A percentile compares a stretch with the other conserved stretches of the same genome.
Evolutionary conservation across 2,888 invertebrate species (phyloP).

Genomic region (Acronicta aceris): DNA sequence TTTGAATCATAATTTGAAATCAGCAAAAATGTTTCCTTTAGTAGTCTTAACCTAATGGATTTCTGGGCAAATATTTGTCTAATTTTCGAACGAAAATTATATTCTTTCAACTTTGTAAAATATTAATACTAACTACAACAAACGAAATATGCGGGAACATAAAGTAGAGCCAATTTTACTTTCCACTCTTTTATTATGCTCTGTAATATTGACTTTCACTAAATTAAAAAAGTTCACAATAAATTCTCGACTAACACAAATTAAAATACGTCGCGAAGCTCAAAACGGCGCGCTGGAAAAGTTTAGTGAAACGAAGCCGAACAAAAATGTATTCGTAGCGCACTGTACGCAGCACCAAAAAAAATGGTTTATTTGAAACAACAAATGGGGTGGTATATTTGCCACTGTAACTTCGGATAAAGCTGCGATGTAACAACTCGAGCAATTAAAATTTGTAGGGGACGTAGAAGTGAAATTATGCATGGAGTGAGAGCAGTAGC

Average conservation of each 20-base stretch:
- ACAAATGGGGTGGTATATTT: constrained; percentile 59
- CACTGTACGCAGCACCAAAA: constrained; percentile 41
- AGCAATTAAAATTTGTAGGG: constrained; percentile 84
- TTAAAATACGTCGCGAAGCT: constrained; percentile 56
- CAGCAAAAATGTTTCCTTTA: constrained; percentile 12
- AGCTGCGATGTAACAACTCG: constrained; percentile 73
- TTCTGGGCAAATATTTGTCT: not conserved
- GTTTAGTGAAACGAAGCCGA: constrained; percentile 53
- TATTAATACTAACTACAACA: constrained; percentile 18
- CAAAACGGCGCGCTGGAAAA: constrained; percentile 50
- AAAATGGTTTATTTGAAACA: constrained; percentile 59
- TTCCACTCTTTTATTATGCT: constrained; percentile 21
- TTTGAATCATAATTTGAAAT: constrained; percentile 28
- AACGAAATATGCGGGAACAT: constrained; percentile 17
- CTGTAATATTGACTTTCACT: constrained; percentile 37
- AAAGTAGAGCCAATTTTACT: constrained; percentile 20
- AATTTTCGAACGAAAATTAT: constrained; percentile 9
- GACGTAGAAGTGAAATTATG: constrained; percentile 80
- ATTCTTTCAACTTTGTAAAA: constrained; percentile 8
- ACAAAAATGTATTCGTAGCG: constrained; percentile 45
- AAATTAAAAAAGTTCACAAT: constrained; percentile 54
- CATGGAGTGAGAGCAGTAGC: constrained; percentile 81
- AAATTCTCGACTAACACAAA: constrained; percentile 56
- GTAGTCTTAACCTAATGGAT: constrained; percentile 17
- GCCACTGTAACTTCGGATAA: constrained; percentile 64